Conservation (phyloP, 2,113 vertebrate species). For the Myrmecophaga tridactyla region DNA sequence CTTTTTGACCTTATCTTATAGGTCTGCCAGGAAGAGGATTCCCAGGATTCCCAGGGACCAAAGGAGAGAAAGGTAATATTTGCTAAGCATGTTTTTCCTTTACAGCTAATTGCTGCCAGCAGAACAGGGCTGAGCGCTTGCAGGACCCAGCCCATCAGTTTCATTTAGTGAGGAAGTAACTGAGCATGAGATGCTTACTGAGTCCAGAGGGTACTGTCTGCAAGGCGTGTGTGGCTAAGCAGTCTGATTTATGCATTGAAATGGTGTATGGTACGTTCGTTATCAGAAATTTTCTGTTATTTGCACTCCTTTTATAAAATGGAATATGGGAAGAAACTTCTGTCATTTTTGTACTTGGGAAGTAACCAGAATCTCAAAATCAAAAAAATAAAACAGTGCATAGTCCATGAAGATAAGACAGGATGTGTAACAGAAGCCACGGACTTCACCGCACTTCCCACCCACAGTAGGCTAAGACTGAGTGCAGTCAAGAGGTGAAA, state of each 20-base stretch:
- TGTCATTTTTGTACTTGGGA: neutral
- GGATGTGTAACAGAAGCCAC: too few species aligned
- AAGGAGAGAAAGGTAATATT: constrained; percentile 91
- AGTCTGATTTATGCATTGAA: too few species aligned
- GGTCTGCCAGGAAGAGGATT: constrained; percentile 90
- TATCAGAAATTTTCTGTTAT: neutral
- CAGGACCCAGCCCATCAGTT: constrained; percentile 49
- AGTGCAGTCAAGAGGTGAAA: neutral
- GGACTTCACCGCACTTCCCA: too few species aligned
- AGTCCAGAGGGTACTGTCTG: constrained; percentile 53
- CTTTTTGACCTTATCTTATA: constrained; percentile 69
- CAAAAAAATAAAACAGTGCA: too few species aligned
- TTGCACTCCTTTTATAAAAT: neutral
- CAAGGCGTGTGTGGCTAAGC: constrained; percentile 37
- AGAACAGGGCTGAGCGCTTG: constrained; percentile 16
- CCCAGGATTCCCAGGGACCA: constrained; percentile 85
- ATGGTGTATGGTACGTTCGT: too few species aligned
- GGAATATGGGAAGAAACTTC: neutral
- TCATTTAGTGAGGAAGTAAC: constrained; percentile 66
- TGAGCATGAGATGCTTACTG: constrained; percentile 52
- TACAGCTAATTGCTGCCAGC: constrained; percentile 3
- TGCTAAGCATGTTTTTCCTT: neutral
- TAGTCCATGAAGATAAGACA: neutral
- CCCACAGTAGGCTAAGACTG: neutral
- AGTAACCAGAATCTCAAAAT: neutral